Conservation (phyloP, 2,888 invertebrate genomes). For the Hypomecis punctinalis region DNA sequence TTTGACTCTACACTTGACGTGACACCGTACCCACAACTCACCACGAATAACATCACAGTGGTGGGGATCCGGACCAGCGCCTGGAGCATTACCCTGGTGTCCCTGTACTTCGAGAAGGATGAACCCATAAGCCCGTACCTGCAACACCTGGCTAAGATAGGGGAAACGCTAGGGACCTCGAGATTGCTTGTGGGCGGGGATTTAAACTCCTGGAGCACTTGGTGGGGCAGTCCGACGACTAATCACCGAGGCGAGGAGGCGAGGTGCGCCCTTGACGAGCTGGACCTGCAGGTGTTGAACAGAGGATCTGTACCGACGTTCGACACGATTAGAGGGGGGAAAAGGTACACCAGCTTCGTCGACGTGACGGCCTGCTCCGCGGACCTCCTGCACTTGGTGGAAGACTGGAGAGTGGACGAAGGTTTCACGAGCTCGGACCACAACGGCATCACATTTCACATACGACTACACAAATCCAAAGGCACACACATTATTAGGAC, state of each 20-base stretch:
- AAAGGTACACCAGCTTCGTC: neutral
- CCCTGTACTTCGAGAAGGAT: neutral
- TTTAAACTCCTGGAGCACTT: neutral
- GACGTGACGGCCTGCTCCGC: neutral
- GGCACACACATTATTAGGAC: neutral
- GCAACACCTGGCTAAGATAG: slow-evolving; percentile 15
- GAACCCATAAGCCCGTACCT: slow-evolving; percentile 27
- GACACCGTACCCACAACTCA: neutral
- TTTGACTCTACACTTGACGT: neutral
- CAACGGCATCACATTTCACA: neutral
- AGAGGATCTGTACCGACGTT: neutral
- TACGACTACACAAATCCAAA: neutral
- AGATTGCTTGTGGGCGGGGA: neutral
- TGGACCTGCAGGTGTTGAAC: neutral
- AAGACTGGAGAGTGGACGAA: neutral
- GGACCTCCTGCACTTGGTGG: neutral
- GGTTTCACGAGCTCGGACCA: neutral
- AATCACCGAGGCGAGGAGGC: slow-evolving; percentile 1
- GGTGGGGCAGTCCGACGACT: slow-evolving; percentile 1
- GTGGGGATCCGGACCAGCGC: neutral
- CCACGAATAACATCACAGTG: neutral
- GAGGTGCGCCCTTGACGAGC: neutral
- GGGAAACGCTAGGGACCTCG: neutral
- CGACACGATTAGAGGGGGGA: neutral
- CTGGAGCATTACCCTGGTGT: neutral